A percentile compares a stretch with the other conserved stretches of the same genome.
phyloP scores from a whole-genome alignment of 30 jellyfish, hydroid and myxozoan species.

The Aurelia aurita complex sp. Pacific region DNA sequence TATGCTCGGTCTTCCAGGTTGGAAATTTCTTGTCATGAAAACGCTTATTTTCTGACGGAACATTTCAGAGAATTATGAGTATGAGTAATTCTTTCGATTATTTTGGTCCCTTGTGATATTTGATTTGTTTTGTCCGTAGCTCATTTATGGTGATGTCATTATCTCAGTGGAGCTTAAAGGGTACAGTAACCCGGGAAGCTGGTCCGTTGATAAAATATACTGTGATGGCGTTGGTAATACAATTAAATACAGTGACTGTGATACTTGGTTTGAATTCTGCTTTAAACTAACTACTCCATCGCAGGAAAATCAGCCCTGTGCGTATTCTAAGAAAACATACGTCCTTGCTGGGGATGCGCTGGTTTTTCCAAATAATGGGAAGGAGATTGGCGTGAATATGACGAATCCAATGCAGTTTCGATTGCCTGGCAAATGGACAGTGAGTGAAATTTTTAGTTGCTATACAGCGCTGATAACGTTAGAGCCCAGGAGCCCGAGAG shows the following conservation, averaged over 20 bases:
- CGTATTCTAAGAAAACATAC: conserved; percentile 36
- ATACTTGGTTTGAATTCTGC: conserved; percentile 82
- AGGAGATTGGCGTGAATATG: conserved; percentile 42
- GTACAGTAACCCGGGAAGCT: conserved; percentile 12
- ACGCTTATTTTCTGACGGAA: too few relatives aligned
- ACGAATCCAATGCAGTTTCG: conserved; percentile 58
- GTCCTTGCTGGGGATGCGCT: conserved; percentile 70
- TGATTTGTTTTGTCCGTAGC: not conserved
- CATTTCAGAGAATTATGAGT: too few relatives aligned
- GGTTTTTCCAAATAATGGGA: conserved; percentile 48
- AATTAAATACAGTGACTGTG: conserved; percentile 43
- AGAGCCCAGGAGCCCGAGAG: too few relatives aligned
- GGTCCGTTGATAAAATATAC: conserved; percentile 14
- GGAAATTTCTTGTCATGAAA: too few relatives aligned
- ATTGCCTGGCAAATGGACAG: conserved; percentile 64
- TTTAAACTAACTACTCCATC: conserved; percentile 44
- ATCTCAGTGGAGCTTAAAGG: conserved; percentile 26
- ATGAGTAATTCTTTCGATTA: too few relatives aligned
- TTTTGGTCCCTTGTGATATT: too few relatives aligned
- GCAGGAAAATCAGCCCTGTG: conserved; percentile 30
- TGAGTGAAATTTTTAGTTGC: not conserved
- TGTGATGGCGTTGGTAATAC: conserved; percentile 31
- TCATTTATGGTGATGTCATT: conserved; percentile 12
- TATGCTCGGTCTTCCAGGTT: too few relatives aligned
- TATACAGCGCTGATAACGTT: not conserved